A percentile compares a stretch with the other conserved stretches of the same genome.
These are phyloP conservation scores for Nomia melanderi DNA, from an alignment of 1,140 invertebrate species.

Conservation along the genomic window DNA sequence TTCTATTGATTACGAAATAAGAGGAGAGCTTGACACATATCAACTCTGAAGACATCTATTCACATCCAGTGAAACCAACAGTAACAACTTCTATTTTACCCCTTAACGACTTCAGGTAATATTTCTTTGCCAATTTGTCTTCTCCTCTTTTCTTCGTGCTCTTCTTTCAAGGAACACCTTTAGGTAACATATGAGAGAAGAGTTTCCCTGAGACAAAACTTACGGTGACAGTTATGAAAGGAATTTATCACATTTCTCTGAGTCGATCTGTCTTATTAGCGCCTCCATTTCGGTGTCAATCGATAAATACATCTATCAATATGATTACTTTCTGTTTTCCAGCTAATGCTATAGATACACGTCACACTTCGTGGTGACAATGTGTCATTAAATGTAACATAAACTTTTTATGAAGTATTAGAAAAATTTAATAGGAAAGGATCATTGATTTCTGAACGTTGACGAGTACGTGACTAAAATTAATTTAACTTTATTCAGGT, in stretches of 20 bases:
- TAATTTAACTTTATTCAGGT: too few relatives aligned
- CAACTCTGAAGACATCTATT: not conserved
- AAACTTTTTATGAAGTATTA: too few relatives aligned
- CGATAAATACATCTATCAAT: not conserved
- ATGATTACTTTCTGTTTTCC: not conserved
- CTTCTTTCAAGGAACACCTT: not conserved
- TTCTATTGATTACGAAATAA: too few relatives aligned
- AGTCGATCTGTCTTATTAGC: slow-evolving; percentile 9
- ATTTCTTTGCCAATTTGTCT: slow-evolving; percentile 13
- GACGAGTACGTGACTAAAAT: too few relatives aligned
- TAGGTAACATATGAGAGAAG: slow-evolving; percentile 31
- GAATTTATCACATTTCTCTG: slow-evolving; percentile 43
- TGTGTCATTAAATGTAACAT: too few relatives aligned
- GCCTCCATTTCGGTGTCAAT: not conserved
- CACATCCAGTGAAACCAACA: not conserved
- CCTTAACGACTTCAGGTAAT: not conserved
- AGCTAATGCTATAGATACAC: not conserved
- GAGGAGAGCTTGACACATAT: not conserved
- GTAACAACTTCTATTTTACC: not conserved
- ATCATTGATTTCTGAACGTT: too few relatives aligned
- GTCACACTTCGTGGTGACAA: too few relatives aligned
- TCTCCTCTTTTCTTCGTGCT: slow-evolving; percentile 1
- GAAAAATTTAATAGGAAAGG: too few relatives aligned
- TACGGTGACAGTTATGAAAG: slow-evolving; percentile 39
- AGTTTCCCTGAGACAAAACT: slow-evolving; percentile 46